phyloP scores from a whole-genome alignment of 92 coral and sea anemone genomes.

The Porites divaricata region DNA sequence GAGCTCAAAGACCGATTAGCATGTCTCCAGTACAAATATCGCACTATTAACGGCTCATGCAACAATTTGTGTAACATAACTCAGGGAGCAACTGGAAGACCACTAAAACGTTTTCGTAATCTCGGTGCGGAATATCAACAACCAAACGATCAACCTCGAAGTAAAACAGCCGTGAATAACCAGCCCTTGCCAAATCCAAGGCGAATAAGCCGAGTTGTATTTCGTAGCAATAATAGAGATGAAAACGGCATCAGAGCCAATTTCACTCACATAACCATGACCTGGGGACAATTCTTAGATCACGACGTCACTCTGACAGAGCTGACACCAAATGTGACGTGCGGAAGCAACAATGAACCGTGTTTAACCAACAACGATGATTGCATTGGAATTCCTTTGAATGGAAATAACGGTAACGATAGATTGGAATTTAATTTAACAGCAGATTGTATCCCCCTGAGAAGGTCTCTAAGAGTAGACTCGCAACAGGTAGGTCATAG shows the following conservation, averaged over 20 bases:
- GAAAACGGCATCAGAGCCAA: not conserved
- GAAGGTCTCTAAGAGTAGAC: not conserved
- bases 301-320: constrained; percentile 35
- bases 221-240: not conserved
- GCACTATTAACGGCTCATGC: constrained; percentile 42
- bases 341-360: constrained; percentile 17
- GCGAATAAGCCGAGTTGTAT: not conserved
- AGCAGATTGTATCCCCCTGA: constrained; percentile 20
- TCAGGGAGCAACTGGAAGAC: constrained; percentile 7
- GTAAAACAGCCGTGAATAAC: not conserved
- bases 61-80: constrained; percentile 30
- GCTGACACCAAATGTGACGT: not conserved
- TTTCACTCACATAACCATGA: constrained; percentile 35
- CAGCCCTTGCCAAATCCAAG: constrained; percentile 10
- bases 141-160: not conserved
- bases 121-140: not conserved
- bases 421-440: not conserved
- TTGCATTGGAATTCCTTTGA: constrained; percentile 8
- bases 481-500: not conserved
- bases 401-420: not conserved
- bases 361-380: not conserved
- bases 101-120: not conserved
- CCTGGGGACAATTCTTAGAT: constrained; percentile 39
- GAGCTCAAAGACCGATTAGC: not conserved
- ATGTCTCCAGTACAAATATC: constrained; percentile 3